Evolutionary conservation across 2,888 invertebrate species (phyloP), one percentile per base, ranked within the genome.

Genomic region (Nephrotoma appendiculata): DNA sequence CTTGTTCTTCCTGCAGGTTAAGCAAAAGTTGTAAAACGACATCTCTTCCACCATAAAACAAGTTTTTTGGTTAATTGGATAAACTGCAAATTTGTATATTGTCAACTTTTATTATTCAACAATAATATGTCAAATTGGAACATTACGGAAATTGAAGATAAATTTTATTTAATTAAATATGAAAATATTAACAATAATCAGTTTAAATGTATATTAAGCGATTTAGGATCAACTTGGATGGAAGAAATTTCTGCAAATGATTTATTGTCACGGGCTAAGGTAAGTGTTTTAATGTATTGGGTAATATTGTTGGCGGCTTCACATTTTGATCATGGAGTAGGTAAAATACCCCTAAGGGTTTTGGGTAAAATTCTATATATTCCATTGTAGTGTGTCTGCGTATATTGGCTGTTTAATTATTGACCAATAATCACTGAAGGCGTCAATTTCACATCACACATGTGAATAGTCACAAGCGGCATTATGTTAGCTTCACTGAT

Each of bases 191-290:
- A 19, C 6, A 71, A 71, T 71, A 31, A 7, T 5, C 71, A 31
- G 19, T 71, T 71, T 71, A 71, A 86, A 44, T 89, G 88, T 86
- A 88, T 88, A 86, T 86, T 89, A 31, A 89, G 89, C 86, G 88
- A 89, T 88, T 87, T 88, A 45, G 87, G 7, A 83, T 41, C 3
- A 71, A 19, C 87, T 11, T 88, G 87, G 88, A 1, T 87, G 86
- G 87, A 87, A 85, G 57, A 88, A 87, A 57, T 88, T 86, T 41
- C 88, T 87, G 85, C 87, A 86, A 87, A 86, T 45, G 71, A 85
- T 19, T 41, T 87, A 57, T 31, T 87, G 41, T 15, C 41, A 48
- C 45, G 86, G 85, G 87, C 85, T 12, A 86, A 86, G 86, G 86
- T 87, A 71, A 71, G 71, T 71, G 31, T 31, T 31, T 31, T 31